These are phyloP conservation scores for Mystacides longicornis DNA, from an alignment of 2,888 invertebrate species.

Conservation along the genomic window DNA sequence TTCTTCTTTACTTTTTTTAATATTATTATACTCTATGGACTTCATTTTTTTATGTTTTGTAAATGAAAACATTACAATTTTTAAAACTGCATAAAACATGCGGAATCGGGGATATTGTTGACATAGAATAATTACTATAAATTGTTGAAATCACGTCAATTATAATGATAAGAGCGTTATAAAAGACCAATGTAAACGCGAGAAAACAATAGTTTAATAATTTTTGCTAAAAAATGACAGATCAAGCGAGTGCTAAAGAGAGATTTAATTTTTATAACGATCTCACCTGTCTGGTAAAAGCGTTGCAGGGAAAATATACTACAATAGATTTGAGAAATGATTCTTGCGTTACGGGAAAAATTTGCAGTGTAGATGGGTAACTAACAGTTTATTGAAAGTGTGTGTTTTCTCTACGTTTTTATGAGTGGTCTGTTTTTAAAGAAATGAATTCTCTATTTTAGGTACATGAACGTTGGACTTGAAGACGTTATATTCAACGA, in stretches of 20 bases:
- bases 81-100: too few species aligned
- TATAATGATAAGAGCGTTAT: too few species aligned
- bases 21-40: too few species aligned
- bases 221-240: background rate
- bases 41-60: too few species aligned
- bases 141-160: too few species aligned
- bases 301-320: constrained; percentile 52
- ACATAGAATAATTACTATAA: too few species aligned
- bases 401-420: too few species aligned
- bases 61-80: too few species aligned
- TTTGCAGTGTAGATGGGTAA: constrained; percentile 59
- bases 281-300: constrained; percentile 54
- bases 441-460: constrained; percentile 1
- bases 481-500: constrained; percentile 56
- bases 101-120: too few species aligned
- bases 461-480: constrained; percentile 57
- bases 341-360: constrained; percentile 52
- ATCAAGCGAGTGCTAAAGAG: constrained; percentile 28
- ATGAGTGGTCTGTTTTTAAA: background rate
- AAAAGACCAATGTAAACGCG: too few species aligned
- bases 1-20: too few species aligned
- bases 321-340: constrained; percentile 62
- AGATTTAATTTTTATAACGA: constrained; percentile 49
- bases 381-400: constrained; percentile 23
- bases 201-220: too few species aligned